Evolutionary conservation across 2,797 vertebrate species (phyloP).

Genomic region (Ctenopoma kingsleyae): DNA sequence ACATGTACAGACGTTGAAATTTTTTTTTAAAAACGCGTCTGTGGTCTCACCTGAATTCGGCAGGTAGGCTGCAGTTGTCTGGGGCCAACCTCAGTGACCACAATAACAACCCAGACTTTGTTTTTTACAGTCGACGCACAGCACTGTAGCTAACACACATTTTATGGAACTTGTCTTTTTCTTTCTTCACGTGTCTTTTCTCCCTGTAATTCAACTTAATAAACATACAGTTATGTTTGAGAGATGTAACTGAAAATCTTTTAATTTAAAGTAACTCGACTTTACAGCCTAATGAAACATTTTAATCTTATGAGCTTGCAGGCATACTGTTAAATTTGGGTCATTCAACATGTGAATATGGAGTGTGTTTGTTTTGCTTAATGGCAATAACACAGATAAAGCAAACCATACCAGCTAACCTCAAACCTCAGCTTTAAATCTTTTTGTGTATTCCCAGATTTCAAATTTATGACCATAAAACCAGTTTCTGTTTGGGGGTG

Average conservation of each 20-base stretch:
- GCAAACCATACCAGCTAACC: background rate
- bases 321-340: background rate
- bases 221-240: background rate
- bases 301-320: background rate
- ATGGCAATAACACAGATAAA: background rate
- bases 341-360: background rate
- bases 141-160: slow-evolving; percentile 3
- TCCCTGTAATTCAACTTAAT: background rate
- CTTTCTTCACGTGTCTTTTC: slow-evolving; percentile 12
- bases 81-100: slow-evolving; percentile 70
- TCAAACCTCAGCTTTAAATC: slow-evolving; percentile 12
- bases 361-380: background rate
- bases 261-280: background rate
- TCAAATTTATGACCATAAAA: background rate
- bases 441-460: background rate
- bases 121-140: slow-evolving; percentile 20
- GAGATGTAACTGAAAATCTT: background rate
- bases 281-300: background rate
- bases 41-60: slow-evolving; percentile 79
- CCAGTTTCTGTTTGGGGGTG: slow-evolving; percentile 4
- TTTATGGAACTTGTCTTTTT: slow-evolving; percentile 7
- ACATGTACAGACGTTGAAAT: slow-evolving; percentile 2
- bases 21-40: no score
- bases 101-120: slow-evolving; percentile 71
- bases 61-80: slow-evolving; percentile 64